A percentile compares a stretch with the other conserved stretches of the same genome.
Evolutionary conservation across 2,888 invertebrate species (phyloP).

Genomic region (Acrobeloides nanus): DNA sequence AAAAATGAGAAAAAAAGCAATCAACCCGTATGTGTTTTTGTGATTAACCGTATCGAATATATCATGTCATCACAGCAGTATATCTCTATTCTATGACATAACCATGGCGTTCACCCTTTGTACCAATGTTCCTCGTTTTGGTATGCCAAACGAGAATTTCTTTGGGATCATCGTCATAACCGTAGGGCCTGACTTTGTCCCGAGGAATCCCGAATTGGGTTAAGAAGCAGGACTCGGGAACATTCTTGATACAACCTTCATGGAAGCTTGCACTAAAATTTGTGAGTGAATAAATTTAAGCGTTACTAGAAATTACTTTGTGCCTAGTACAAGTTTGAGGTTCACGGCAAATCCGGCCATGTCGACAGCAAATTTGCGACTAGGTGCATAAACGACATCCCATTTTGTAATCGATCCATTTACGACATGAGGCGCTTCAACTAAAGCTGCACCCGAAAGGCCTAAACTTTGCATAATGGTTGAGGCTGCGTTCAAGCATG

Average conservation of each 20-base stretch:
- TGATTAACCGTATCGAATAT: too few species aligned
- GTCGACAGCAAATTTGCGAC: constrained; percentile 24
- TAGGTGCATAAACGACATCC: constrained; percentile 30
- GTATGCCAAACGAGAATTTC: constrained; percentile 35
- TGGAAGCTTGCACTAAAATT: constrained; percentile 26
- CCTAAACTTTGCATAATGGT: constrained; percentile 15
- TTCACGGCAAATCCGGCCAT: constrained; percentile 35
- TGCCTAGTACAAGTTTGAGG: constrained; percentile 16
- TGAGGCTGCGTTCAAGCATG: too few species aligned
- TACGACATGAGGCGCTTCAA: constrained; percentile 32
- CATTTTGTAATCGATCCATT: constrained; percentile 27
- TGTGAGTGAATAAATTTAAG: background rate
- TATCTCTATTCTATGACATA: too few species aligned
- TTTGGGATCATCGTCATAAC: constrained; percentile 31
- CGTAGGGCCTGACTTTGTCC: constrained; percentile 31
- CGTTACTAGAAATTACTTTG: constrained; percentile 11
- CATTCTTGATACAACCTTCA: constrained; percentile 26
- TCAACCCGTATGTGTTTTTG: too few species aligned
- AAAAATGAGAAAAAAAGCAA: too few species aligned
- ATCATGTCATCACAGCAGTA: too few species aligned
- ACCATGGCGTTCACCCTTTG: too few species aligned
- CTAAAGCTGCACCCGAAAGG: constrained; percentile 27
- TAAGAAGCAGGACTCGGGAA: constrained; percentile 39
- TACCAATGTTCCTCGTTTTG: constrained; percentile 28
- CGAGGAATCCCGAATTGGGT: constrained; percentile 31